Base-by-base conservation (phyloP, 2,888 invertebrate genomes). In the Amphipoea lucens region DNA sequence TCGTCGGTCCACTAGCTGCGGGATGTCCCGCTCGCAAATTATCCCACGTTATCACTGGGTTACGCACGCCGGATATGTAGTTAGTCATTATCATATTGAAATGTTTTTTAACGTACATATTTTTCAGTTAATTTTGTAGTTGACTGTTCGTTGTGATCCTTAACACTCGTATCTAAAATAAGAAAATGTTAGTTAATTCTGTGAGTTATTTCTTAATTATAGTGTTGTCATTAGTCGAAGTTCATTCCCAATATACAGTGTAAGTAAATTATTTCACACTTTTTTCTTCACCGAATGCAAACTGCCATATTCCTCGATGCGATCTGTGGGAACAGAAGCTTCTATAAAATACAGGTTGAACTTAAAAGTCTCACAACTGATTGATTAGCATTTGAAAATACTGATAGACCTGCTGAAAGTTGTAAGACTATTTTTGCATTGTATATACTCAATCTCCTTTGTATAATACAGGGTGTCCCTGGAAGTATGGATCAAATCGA, bases 171-270 rank as follows among this genome's bases (percentile, higher is more conserved):
- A 9, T 1, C 12, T 48, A 42, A 36, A 72, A 12, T 4, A 51
- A 5, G n/a, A 82, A 62, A 62, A 82, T 82, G 82, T 69, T 73
- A 4, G 11, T 29, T 40, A 54, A 78, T 48, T 65, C 4, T 48
- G 63, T 83, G 17, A 48, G 40, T 62, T 65, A 54, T 29, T 65
- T 40, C 11, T 11, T 83, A 12, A 29, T 83, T 23, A 14, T 70
- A 57, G 51, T 70, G 5, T 60, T 51, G 5, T 23, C n/a, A 20
- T 60, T 78, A 42, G 2, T 69, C 2, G 63, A 73, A 57, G 63
- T 73, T 4, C 14, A 65, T 2, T 36, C 68, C 9, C 36, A 45
- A 29, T 5, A 36, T 40, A 17, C 0, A 40, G 17, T 14, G 83
- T 76, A 73, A 78, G 82, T 83, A 57, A 36, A 11, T 48, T 62